Evolutionary conservation across 2,113 vertebrate genomes (phyloP).

Genomic region (Ondatra zibethicus): DNA sequence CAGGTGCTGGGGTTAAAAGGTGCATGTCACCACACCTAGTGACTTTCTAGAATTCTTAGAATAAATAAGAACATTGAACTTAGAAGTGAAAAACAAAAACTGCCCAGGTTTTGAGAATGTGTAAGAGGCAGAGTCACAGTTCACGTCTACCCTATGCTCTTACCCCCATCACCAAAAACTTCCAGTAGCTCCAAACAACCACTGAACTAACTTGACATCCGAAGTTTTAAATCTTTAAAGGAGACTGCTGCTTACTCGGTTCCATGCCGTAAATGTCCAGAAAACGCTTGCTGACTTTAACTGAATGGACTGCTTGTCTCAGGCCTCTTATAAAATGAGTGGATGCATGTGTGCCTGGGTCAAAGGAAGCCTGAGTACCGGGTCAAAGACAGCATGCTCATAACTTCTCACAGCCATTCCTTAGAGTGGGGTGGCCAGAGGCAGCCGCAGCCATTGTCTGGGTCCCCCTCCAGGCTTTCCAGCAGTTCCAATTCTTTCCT

Average conservation of each 20-base stretch:
- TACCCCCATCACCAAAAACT: background rate
- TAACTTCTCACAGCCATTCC: background rate
- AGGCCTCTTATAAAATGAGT: background rate
- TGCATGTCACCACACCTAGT: background rate
- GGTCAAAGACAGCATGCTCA: background rate
- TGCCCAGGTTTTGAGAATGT: background rate
- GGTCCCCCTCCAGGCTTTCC: conserved; percentile 51
- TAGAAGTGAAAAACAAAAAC: background rate
- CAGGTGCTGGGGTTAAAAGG: background rate
- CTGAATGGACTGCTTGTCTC: conserved; percentile 27
- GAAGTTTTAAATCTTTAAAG: conserved; percentile 1
- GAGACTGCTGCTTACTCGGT: background rate
- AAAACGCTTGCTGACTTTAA: conserved; percentile 1
- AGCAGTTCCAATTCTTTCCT: conserved; percentile 63
- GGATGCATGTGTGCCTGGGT: background rate
- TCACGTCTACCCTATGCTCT: background rate
- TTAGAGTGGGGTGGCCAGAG: background rate
- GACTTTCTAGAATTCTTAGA: background rate
- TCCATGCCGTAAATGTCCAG: background rate
- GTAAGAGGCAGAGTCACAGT: background rate
- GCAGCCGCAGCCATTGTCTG: background rate
- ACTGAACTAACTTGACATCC: background rate
- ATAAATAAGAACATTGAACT: conserved; percentile 19
- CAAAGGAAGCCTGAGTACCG: background rate
- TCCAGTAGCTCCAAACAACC: background rate